These are phyloP conservation scores for Ailuropoda melanoleuca DNA, from an alignment of 2,113 vertebrate genomes.

Conservation along the genomic window DNA sequence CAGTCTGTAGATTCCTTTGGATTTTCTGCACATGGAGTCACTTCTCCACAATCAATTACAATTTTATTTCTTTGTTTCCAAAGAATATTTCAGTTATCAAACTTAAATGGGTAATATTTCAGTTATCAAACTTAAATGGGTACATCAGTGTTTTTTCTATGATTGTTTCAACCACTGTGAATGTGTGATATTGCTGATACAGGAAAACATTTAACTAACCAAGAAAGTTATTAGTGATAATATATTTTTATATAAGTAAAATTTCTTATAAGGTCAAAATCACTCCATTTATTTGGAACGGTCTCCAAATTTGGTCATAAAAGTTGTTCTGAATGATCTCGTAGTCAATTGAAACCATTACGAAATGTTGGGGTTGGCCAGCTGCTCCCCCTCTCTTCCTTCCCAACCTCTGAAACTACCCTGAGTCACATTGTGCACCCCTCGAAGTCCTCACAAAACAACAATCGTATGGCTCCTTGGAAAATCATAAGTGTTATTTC, in stretches of 20 bases:
- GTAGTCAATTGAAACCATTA: neutral
- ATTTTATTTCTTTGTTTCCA: neutral
- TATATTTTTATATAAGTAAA: neutral
- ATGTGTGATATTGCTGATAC: neutral
- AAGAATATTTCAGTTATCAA: neutral
- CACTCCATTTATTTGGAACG: neutral
- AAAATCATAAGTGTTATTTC: neutral
- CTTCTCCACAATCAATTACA: neutral
- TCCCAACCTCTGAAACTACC: neutral
- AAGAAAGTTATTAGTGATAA: neutral
- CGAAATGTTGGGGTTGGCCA: neutral
- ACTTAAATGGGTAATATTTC: neutral
- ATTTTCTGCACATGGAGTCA: neutral
- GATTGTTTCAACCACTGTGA: neutral
- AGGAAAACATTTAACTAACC: neutral
- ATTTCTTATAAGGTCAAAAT: neutral
- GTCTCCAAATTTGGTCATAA: neutral
- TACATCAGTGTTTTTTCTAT: neutral
- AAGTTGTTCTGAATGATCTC: neutral
- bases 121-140: neutral
- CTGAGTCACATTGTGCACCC: no score
- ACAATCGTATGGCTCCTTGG: neutral
- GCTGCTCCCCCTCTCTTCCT: neutral
- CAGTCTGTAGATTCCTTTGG: neutral
- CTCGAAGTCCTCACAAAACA: neutral